phyloP scores from a whole-genome alignment of 2,888 invertebrate genomes.

The Panzeria rudis region DNA sequence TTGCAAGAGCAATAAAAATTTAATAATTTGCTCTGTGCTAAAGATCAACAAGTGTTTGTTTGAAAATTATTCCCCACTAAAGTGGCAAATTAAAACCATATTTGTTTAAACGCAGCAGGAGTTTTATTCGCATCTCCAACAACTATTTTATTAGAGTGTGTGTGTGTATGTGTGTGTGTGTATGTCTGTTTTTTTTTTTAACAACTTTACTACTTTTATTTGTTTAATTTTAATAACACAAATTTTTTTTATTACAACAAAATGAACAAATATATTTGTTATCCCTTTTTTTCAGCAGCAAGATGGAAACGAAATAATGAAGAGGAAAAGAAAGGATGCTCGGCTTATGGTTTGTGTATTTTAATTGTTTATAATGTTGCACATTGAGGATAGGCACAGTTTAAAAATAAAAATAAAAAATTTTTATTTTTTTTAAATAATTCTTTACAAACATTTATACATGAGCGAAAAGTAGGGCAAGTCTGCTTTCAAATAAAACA shows the following conservation, averaged over 20 bases:
- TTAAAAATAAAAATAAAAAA: too few relatives aligned
- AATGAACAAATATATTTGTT: neutral
- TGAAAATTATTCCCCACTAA: constrained; percentile 21
- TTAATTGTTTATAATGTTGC: constrained; percentile 53
- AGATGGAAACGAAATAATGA: neutral
- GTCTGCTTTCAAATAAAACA: too few relatives aligned
- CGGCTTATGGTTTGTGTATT: constrained; percentile 42
- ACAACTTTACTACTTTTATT: constrained; percentile 41
- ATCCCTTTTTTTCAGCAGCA: neutral
- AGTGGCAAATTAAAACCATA: constrained; percentile 57
- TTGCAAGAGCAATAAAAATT: constrained; percentile 4
- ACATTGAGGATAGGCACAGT: neutral
- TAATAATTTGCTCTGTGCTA: constrained; percentile 6
- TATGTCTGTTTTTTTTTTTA: neutral
- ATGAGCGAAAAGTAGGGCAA: too few relatives aligned
- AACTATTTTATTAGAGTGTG: constrained; percentile 41
- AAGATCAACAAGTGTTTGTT: constrained; percentile 54
- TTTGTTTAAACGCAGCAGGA: constrained; percentile 64
- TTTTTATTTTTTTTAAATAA: too few relatives aligned
- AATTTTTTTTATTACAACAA: constrained; percentile 3
- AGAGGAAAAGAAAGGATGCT: neutral
- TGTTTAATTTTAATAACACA: constrained; percentile 35
- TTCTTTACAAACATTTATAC: too few relatives aligned
- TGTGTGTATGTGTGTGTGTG: too few relatives aligned
- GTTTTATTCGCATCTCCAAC: constrained; percentile 23